Percentiles rank a stretch among this genome's conserved stretches.
Conservation (phyloP, 23 tunicate genomes). For the Pegea sp. region DNA sequence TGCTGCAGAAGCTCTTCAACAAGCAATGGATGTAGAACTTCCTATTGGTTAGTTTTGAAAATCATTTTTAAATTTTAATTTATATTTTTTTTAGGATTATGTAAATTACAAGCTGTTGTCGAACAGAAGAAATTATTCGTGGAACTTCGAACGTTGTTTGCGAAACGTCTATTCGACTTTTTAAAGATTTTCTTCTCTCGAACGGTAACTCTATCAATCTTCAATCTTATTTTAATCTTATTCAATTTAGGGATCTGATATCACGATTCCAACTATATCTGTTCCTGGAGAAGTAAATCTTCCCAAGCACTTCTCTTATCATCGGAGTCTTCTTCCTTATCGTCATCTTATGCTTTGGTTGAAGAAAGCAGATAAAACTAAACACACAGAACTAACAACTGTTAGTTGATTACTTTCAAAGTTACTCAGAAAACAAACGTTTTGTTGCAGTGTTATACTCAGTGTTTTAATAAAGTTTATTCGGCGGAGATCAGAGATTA, state of each 20-base stretch:
- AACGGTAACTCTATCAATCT: slow-evolving; percentile 15
- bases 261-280: too few relatives aligned
- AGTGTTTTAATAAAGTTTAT: slow-evolving; percentile 46
- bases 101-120: slow-evolving; percentile 51
- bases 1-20: slow-evolving; percentile 87
- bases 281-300: slow-evolving; percentile 20
- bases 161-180: slow-evolving; percentile 47
- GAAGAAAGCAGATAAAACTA: slow-evolving; percentile 79
- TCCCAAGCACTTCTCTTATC: slow-evolving; percentile 82
- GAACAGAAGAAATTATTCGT: slow-evolving; percentile 88
- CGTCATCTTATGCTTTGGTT: slow-evolving; percentile 73
- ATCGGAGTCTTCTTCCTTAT: slow-evolving; percentile 67
- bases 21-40: slow-evolving; percentile 89
- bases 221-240: too few relatives aligned
- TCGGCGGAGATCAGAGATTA: slow-evolving; percentile 67
- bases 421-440: neutral
- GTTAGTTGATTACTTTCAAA: slow-evolving; percentile 10
- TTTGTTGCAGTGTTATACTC: slow-evolving; percentile 56
- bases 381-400: slow-evolving; percentile 47
- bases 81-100: slow-evolving; percentile 21
- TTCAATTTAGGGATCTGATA: too few relatives aligned
- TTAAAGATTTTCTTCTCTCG: slow-evolving; percentile 18
- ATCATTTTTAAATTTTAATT: neutral
- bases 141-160: slow-evolving; percentile 41
- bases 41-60: slow-evolving; percentile 24